Conservation (phyloP, 2,113 vertebrate genomes). For the Cyrtonyx montezumae region DNA sequence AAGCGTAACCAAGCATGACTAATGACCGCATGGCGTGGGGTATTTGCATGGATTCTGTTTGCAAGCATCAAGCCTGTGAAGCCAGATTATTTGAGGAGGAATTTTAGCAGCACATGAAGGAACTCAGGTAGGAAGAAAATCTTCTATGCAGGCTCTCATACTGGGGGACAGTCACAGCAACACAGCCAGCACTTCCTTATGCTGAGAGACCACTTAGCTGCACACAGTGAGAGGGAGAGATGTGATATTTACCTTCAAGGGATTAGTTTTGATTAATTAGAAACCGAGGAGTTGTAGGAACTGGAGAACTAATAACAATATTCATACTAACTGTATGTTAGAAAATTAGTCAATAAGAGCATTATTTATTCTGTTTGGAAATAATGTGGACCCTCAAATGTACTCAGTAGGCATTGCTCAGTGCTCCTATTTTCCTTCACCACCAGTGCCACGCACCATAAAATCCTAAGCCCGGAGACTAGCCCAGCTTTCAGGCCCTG, state of each 20-base stretch:
- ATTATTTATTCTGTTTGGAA: neutral
- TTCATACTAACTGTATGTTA: neutral
- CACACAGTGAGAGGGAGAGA: neutral
- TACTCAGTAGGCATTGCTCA: neutral
- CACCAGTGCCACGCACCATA: neutral
- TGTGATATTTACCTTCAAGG: neutral
- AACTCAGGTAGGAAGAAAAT: neutral
- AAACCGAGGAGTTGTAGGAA: neutral
- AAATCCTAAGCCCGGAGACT: neutral
- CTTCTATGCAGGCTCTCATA: fast-evolving
- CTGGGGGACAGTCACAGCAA: neutral
- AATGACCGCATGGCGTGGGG: neutral
- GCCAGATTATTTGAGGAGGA: constrained; percentile 19
- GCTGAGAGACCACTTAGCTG: neutral
- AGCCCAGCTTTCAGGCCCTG: fast-evolving
- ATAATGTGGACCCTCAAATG: neutral
- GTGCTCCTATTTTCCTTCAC: neutral
- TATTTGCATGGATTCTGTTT: constrained; percentile 50
- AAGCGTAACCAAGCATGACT: constrained; percentile 49
- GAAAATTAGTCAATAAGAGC: neutral
- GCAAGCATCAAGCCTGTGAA: constrained; percentile 16
- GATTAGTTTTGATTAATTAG: neutral
- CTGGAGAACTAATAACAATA: neutral
- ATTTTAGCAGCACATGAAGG: neutral
- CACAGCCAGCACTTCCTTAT: neutral